A percentile compares a stretch with the other conserved stretches of the same genome.
Evolutionary conservation across 2,888 invertebrate species (phyloP).

Genomic region (Odontocerum albicorne): DNA sequence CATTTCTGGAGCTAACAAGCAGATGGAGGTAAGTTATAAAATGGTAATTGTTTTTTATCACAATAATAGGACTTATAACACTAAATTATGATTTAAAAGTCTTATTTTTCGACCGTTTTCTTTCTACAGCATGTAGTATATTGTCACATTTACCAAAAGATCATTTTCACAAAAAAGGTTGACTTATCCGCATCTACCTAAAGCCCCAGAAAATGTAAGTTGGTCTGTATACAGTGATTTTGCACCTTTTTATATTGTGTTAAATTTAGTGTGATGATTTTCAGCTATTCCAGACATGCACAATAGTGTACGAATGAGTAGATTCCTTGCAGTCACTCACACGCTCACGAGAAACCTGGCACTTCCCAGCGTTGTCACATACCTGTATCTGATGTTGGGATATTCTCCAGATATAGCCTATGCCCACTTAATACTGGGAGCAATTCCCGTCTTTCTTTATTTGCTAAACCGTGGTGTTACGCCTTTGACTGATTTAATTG

Average conservation of each 20-base stretch:
- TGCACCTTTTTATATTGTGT: no score
- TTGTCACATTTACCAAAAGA: neutral
- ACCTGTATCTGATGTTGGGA: conserved; percentile 31
- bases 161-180: no score
- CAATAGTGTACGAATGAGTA: conserved; percentile 28
- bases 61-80: no score
- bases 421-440: conserved; percentile 29
- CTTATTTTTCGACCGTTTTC: no score
- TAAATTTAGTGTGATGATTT: conserved; percentile 26
- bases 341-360: conserved; percentile 33
- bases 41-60: no score
- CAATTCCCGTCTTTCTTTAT: conserved; percentile 31
- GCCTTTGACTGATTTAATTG: conserved; percentile 28
- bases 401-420: conserved; percentile 33
- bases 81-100: no score
- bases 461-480: conserved; percentile 23
- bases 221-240: no score
- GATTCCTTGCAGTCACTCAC: conserved; percentile 28
- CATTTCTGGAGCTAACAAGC: no score
- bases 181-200: no score
- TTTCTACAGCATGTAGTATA: no score
- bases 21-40: no score
- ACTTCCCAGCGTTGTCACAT: conserved; percentile 34
- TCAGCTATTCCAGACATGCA: conserved; percentile 34
- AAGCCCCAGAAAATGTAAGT: no score